Conservation (phyloP, 2,797 vertebrate species). For the Thripadectes ignobilis region DNA sequence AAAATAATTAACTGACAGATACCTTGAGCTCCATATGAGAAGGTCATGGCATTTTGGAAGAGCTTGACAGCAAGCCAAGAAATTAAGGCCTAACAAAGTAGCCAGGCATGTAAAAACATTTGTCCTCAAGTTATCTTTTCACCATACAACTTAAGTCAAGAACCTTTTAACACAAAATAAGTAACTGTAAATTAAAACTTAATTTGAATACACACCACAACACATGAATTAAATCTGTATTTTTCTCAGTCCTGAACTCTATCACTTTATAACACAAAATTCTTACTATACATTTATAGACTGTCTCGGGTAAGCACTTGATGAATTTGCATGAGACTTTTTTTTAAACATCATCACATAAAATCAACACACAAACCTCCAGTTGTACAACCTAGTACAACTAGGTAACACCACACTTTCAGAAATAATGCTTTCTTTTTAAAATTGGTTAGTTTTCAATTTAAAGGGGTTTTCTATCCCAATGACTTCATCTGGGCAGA, state of each 20-base stretch:
- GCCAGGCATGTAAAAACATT: background rate
- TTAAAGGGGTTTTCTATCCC: background rate
- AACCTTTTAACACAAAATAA: background rate
- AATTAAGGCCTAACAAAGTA: constrained; percentile 19
- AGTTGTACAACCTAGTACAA: background rate
- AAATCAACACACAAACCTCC: background rate
- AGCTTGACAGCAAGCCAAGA: constrained; percentile 27
- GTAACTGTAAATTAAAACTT: background rate
- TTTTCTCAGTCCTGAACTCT: background rate
- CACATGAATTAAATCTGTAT: background rate
- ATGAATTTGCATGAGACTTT: background rate
- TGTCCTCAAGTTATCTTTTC: constrained; percentile 40
- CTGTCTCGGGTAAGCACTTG: background rate
- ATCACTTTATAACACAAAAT: background rate
- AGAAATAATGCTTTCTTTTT: background rate
- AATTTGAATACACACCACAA: background rate
- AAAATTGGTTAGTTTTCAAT: background rate
- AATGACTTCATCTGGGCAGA: background rate
- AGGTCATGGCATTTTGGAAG: constrained; percentile 41
- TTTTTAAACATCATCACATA: background rate
- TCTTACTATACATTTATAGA: background rate
- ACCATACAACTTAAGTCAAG: background rate
- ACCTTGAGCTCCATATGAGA: constrained; percentile 11
- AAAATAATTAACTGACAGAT: constrained; percentile 45
- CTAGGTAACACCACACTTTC: background rate